Evolutionary conservation across 2,888 invertebrate genomes (phyloP), one percentile per base, ranked within the genome.

Genomic region (Sarcophaga variegata): DNA sequence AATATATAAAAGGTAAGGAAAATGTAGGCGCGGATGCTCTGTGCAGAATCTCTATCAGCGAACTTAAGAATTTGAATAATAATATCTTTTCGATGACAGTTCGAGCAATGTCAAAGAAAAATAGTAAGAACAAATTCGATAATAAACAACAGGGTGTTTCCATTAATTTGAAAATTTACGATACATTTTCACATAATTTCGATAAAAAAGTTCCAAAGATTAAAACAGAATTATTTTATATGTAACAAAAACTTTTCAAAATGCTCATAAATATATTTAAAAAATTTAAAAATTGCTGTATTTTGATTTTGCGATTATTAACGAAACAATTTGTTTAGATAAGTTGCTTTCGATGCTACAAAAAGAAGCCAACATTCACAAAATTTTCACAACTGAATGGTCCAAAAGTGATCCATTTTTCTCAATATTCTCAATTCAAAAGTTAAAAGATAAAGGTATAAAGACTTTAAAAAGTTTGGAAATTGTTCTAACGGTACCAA

Each of bases 311-410:
- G 37, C n/a, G 22, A 8, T 22, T 63, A 22, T 63, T 63, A 63
- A 63, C 63, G 63, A 63, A 63, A 20, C 22, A 63, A 17, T 63
- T 20, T 6, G 45, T 49, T 14, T 49, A 69, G 45, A 69, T 20
- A 10, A n/a, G n/a, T 22, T 49, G 69, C 69, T 49, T 69, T 69
- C 69, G 49, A 69, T 25, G 69, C 49, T 69, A 14, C 22, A 49
- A 22, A 10, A 49, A 20, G 69, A 47, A 22, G 69, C 49, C 22
- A 69, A 69, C 49, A 22, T 49, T 22, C 11, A 69, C 12, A 22
- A 49, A 20, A 49, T 69, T 69, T 20, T 3, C 22, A 69, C 11
- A 12, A 12, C 49, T 20, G 69, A 69, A 69, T 69, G 22, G 69
- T 14, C 69, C 10, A 69, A 69, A 12, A 4, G 20, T 20, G 69